A percentile compares a stretch with the other conserved stretches of the same genome.
phyloP scores from a whole-genome alignment of 1,140 invertebrate species.

The Drosophila jambulina region DNA sequence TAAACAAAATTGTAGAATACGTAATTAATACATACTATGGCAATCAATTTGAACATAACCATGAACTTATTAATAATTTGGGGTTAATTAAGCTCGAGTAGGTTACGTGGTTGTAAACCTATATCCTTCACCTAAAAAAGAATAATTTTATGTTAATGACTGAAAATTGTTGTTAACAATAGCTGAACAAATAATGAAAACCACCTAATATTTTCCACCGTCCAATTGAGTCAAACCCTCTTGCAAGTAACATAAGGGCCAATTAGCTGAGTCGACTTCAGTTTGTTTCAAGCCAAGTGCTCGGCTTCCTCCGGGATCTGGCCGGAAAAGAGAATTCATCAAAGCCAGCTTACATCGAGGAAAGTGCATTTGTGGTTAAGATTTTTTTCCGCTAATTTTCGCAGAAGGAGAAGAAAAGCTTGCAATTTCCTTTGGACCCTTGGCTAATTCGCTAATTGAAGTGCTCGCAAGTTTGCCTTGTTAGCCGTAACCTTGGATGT shows the following conservation, averaged over 20 bases:
- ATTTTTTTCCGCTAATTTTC: conserved; percentile 27
- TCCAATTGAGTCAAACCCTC: conserved; percentile 55
- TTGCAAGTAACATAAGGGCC: conserved; percentile 58
- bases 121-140: too few species aligned
- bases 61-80: too few species aligned
- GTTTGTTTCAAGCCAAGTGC: conserved; percentile 45
- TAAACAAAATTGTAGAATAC: not conserved
- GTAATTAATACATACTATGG: not conserved
- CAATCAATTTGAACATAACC: too few species aligned
- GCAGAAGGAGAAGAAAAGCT: conserved; percentile 21
- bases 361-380: conserved; percentile 44
- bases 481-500: conserved; percentile 13
- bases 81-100: not conserved
- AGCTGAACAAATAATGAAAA: conserved; percentile 38
- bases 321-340: conserved; percentile 23
- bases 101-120: not conserved
- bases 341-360: conserved; percentile 20
- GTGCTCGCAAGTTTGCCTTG: conserved; percentile 12
- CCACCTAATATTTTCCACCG: conserved; percentile 10
- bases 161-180: conserved; percentile 24
- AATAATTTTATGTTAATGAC: too few species aligned
- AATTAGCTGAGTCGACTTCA: conserved; percentile 64
- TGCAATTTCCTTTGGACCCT: conserved; percentile 31
- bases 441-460: conserved; percentile 42
- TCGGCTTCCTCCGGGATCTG: conserved; percentile 7